Evolutionary conservation across 2,888 invertebrate species (phyloP).

Genomic region (Fragum fragum): DNA sequence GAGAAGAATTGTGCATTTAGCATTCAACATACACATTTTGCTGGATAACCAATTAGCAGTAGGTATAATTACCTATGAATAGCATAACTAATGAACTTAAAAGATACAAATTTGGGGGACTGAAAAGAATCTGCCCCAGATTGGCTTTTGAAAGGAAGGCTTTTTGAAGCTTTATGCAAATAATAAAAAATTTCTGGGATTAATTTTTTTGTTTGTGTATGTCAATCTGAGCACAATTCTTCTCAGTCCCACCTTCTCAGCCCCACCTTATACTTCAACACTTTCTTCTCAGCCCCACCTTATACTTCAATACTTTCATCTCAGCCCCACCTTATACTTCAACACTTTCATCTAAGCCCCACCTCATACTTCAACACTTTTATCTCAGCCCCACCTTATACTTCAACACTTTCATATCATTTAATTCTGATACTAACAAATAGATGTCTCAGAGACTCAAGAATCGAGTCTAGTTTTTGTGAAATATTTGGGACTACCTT

Average conservation of each 20-base stretch:
- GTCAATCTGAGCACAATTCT: conserved; percentile 58
- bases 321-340: no score
- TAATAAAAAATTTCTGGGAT: conserved; percentile 11
- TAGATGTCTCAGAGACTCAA: no score
- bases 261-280: no score
- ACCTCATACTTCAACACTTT: no score
- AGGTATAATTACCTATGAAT: neutral
- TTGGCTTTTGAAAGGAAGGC: neutral
- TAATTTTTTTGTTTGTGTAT: conserved; percentile 45
- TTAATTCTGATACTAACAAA: no score
- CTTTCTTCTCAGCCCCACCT: no score
- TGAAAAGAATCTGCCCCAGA: conserved; percentile 13
- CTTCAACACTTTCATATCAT: no score
- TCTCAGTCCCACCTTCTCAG: conserved; percentile 31
- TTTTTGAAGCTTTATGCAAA: neutral
- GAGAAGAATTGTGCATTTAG: conserved; percentile 67
- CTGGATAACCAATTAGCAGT: neutral
- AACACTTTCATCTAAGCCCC: no score
- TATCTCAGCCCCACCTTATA: no score
- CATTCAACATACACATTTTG: conserved; percentile 53
- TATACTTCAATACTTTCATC: no score
- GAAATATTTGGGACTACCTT: no score
- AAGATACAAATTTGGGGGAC: conserved; percentile 4
- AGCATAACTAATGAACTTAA: neutral
- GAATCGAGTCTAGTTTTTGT: no score